Evolutionary conservation across 2,888 invertebrate species (phyloP), one percentile per base, ranked within the genome.

Genomic region (Coronaproctus castanopsis): DNA sequence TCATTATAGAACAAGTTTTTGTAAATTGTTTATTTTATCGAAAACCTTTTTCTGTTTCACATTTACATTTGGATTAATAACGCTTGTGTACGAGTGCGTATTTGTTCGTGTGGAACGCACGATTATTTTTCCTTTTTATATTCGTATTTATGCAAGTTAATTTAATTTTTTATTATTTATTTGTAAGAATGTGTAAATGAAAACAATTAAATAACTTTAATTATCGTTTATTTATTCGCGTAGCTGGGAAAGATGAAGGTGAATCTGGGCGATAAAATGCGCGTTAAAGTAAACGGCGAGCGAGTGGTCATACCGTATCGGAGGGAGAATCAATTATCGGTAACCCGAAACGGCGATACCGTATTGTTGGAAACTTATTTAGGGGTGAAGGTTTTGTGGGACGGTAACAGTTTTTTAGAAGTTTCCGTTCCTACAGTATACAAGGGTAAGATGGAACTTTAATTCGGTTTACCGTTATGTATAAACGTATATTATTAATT

Each of bases 341-440:
- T 86, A 60, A 76, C 77, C 53, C 79, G 80, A 36, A 77, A 78
- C 51, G 80, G 80, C 62, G 84, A 84, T 59, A 80, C 81, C 61
- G 77, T 87, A 57, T 70, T 79, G 65, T 77, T 82, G 57, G 79
- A 75, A 69, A 80, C 87, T 1, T 75, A 80, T 50, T 78, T 87
- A 65, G 92, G 91, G 1, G 75, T 95, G 22, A 83, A 84, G 68
- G 77, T 96, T 63, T 76, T 88, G 49, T 96, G 95, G 95, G 91
- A 92, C 69, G 92, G 93, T 1, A 85, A 85, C 66, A 90, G 91
- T 67, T 92, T 91, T 69, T 75, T 93, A 62, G 93, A 96, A 74
- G 78, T 85, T 0, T 77, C 79, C 0, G 87, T 90, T 18, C 85
- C 89, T 2, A 80, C 81, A 67, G 76, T 73, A 58, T 88, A 81